Base-by-base conservation (phyloP, 2,797 vertebrate species). In the Enteromius treurensis region DNA sequence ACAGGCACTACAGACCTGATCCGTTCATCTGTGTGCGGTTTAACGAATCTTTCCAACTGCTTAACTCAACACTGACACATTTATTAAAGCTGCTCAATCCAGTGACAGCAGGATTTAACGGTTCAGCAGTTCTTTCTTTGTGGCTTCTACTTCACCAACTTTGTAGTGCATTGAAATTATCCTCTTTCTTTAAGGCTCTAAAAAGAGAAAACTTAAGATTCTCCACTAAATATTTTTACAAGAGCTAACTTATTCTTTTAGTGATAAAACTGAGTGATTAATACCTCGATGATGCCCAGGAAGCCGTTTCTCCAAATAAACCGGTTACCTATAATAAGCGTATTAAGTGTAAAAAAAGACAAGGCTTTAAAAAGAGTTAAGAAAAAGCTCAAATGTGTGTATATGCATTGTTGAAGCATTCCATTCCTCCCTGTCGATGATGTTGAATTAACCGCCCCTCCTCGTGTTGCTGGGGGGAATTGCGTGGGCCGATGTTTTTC, bases 21-120 rank as follows among this genome's bases (percentile, higher is more conserved):
- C 26, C 86, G 86, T 91, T 88, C 90, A 90, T 90, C 91, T 92
- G 90, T 93, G 93, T 94, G 93, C 89, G 92, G 92, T 95, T 87
- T 90, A 94, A 93, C 92, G 79, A 84, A 85, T 49, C 73, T 88
- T 68, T 84, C 60, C n/a, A 77, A 40, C 81, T 80, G 81, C 70
- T 82, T 34, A 21, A 70, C 68, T 84, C 68, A 15, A 65, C 68
- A 15, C 40, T 64, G 67, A 19, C 42, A 70, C 81, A 53, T 77
- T 83, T 83, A 83, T 69, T 83, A 83, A 83, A 77, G 8, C 74
- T 58, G 81, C 81, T 77, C 73, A 58, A 77, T 83, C 51, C 62
- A 83, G 23, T 67, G 62, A 82, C 60, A 75, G 47, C 37, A 42
- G 74, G 64, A 69, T 77, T 82, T 65, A 75, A 82, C 45, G 26